A percentile compares a stretch with the other conserved stretches of the same genome.
phyloP scores from a whole-genome alignment of 2,113 vertebrate genomes.

The Spilogale gracilis region DNA sequence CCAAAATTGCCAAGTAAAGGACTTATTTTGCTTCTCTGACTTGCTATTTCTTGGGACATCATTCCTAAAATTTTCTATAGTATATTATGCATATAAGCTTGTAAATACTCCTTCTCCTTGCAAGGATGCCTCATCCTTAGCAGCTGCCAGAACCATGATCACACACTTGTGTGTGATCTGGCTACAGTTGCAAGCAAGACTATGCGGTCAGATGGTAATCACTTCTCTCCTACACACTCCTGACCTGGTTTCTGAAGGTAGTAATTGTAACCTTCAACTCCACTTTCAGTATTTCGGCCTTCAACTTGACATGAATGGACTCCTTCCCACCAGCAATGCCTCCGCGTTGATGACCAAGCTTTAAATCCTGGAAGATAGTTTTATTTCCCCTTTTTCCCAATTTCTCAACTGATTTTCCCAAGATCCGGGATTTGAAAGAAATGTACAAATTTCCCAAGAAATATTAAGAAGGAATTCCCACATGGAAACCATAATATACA shows the following conservation, averaged over 20 bases:
- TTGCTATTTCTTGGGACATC: constrained; percentile 7
- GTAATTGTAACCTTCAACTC: neutral
- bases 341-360: neutral
- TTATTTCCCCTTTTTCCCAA: neutral
- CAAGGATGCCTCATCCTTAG: neutral
- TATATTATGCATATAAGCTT: neutral
- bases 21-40: neutral
- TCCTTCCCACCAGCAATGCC: neutral
- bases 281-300: neutral
- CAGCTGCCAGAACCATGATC: neutral
- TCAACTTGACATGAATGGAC: neutral
- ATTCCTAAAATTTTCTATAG: neutral
- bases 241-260: neutral
- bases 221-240: neutral
- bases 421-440: neutral
- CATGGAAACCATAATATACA: neutral
- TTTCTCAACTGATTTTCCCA: constrained; percentile 18
- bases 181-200: neutral
- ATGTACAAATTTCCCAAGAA: neutral
- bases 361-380: neutral
- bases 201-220: neutral
- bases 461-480: neutral
- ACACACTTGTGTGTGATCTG: neutral
- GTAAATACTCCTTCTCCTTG: neutral
- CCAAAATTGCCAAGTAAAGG: neutral